Base-by-base conservation (phyloP, 2,797 vertebrate genomes). In the Mormyrops boulengeri region DNA sequence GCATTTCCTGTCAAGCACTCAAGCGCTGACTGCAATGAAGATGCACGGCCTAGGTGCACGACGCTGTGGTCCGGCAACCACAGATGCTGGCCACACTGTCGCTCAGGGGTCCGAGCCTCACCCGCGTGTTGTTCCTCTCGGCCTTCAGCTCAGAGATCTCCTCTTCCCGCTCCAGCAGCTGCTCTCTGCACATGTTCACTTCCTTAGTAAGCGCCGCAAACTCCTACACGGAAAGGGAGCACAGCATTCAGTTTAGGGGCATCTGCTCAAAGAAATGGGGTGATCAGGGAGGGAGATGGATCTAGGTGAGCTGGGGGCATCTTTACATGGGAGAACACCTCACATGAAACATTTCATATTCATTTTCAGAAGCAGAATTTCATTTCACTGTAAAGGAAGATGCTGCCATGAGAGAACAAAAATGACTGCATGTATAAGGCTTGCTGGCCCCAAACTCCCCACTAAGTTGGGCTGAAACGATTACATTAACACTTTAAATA, bases 121-220 rank as follows among this genome's bases (percentile, higher is more conserved):
- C 55, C 55, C 55, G 55, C 0, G 55, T 57, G 55, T 57, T 57
- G 55, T 57, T 57, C 55, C 55, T 57, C 55, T 57, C 55, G 17
- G 55, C 55, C 55, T 57, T 57, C 55, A 57, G 55, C 19, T 57
- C 55, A 57, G 55, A 57, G 55, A 57, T 57, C 55, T 57, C 98
- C 92, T 99, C 98, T 92, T 99, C 98, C 89, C 98, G 96, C 93
- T 99, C 98, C 53, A 99, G 96, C 88, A 99, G 97, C 90, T 99
- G 98, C 92, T 99, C 98, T 92, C 98, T 94, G 94, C 97, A 99
- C 14, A 98, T 92, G n/a, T 97, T 99, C 89, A 99, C 96, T 92
- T 99, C 98, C 93, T 99, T 99, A 0, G 98, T 99, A 90, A 99
- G 97, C 0, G 98, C 55, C n/a, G 55, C 55, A 57, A 57, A 57